phyloP scores from a whole-genome alignment of 1,140 invertebrate genomes.

The Trichoplusia ni region DNA sequence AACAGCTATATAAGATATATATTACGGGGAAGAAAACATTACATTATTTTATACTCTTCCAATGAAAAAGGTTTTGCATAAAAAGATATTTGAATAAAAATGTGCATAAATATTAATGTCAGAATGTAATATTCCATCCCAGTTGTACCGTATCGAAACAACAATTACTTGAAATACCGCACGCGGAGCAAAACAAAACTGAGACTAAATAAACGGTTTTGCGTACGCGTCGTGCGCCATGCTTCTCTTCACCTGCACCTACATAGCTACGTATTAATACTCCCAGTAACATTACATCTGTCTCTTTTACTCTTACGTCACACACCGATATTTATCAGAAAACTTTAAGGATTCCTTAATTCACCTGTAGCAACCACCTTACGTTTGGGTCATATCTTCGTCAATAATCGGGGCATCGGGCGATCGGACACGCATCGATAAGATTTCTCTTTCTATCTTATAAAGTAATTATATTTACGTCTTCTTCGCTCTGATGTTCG shows the following conservation, averaged over 20 bases:
- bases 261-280: conserved; percentile 38
- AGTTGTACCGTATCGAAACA: conserved; percentile 57
- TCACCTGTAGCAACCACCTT: conserved; percentile 47
- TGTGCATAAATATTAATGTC: conserved; percentile 42
- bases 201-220: conserved; percentile 55
- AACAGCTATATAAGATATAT: too few relatives aligned
- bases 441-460: conserved; percentile 47
- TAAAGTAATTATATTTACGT: conserved; percentile 47
- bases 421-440: conserved; percentile 41
- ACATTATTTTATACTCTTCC: too few relatives aligned
- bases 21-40: too few relatives aligned
- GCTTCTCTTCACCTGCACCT: conserved; percentile 35
- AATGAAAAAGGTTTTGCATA: neutral
- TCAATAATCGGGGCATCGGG: conserved; percentile 49
- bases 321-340: conserved; percentile 43
- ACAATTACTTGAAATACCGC: conserved; percentile 53
- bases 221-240: conserved; percentile 49
- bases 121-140: conserved; percentile 26
- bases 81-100: conserved; percentile 32
- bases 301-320: conserved; percentile 51
- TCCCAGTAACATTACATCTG: conserved; percentile 39
- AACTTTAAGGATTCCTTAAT: conserved; percentile 44
- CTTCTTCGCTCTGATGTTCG: conserved; percentile 55
- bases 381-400: conserved; percentile 48
- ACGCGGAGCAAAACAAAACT: conserved; percentile 52